Base-by-base conservation (phyloP, 2,888 invertebrate species). In the Carcina quercana region DNA sequence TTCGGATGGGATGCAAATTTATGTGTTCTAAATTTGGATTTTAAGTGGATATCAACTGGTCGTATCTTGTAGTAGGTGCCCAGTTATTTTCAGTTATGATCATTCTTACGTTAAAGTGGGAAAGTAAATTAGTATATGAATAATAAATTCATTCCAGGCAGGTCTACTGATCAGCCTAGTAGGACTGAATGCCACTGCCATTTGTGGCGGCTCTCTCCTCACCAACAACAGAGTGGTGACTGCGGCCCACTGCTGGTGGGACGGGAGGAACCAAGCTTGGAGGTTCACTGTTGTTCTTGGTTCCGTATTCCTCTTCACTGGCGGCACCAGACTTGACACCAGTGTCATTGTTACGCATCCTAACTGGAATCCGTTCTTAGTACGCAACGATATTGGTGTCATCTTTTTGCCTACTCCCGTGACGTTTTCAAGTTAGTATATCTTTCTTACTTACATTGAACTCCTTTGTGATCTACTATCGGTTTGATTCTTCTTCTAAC, bases 361-460 rank as follows among this genome's bases (percentile, higher is more conserved):
- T 2, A 44, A 36, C 25, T 73, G 70, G 70, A 20, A 25, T 2
- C 68, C 71, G 0, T 0, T 25, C 1, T 29, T 62, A 1, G 39
- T 49, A 22, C 50, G 59, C 3, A 69, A 71, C 15, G 73, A 73
- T 30, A 43, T 73, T 10, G 68, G 53, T 21, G 36, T 70, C 0
- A 54, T 70, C 21, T 63, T 59, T 34, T 35, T 74, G 19, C 43
- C 62, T 5, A 29, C 0, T 3, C 0, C 31, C 1, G 58, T 71
- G 2, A 1, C 42, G 0, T 30, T 45, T 3, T 56, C 64, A 22
- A 26, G 72, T 72, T 42, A 44, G 51, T 54, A 28, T 15, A 6
- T 12, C 7, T 5, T 7, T 11, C 7, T 7, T 6, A 10, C 11
- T 19, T 4, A 25, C 13, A n/a, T n/a, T n/a, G n/a, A n/a, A n/a